phyloP scores from a whole-genome alignment of 2,797 vertebrate genomes.

The Xenentodon cancila region DNA sequence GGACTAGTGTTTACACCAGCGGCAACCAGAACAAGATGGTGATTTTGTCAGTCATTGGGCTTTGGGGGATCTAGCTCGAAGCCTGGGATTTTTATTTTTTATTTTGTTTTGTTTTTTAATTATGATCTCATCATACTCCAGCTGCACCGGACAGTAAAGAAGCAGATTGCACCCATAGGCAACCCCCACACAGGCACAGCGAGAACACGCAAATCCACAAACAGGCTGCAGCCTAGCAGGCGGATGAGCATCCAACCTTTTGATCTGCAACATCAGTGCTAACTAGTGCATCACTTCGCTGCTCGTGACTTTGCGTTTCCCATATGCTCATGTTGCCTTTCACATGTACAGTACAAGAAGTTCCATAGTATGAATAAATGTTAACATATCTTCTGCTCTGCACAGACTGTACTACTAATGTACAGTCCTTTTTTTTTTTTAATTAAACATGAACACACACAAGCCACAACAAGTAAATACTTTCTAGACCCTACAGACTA shows the following conservation, averaged over 20 bases:
- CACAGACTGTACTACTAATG: not conserved
- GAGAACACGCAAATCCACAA: not conserved
- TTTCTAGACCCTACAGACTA: conserved; percentile 2
- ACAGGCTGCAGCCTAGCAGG: not conserved
- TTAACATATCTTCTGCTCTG: not conserved
- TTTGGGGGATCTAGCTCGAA: not conserved
- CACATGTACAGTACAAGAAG: not conserved
- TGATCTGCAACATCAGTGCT: not conserved
- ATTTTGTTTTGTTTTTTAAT: not conserved
- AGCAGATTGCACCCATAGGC: not conserved
- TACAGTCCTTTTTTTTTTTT: not conserved
- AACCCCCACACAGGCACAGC: not conserved
- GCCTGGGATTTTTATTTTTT: not conserved
- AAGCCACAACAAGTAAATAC: conserved; percentile 4
- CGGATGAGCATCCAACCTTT: not conserved
- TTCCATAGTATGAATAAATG: not conserved
- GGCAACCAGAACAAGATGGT: too few species aligned
- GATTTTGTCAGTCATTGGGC: too few species aligned
- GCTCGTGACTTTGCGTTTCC: too few species aligned
- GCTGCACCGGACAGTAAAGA: not conserved
- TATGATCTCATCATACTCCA: not conserved
- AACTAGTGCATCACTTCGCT: not conserved
- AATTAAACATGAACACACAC: not conserved
- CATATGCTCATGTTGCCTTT: too few species aligned
- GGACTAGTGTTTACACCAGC: too few species aligned